Evolutionary conservation across 2,888 invertebrate species (phyloP), one percentile per base, ranked within the genome.

Genomic region (Eilema depressum): DNA sequence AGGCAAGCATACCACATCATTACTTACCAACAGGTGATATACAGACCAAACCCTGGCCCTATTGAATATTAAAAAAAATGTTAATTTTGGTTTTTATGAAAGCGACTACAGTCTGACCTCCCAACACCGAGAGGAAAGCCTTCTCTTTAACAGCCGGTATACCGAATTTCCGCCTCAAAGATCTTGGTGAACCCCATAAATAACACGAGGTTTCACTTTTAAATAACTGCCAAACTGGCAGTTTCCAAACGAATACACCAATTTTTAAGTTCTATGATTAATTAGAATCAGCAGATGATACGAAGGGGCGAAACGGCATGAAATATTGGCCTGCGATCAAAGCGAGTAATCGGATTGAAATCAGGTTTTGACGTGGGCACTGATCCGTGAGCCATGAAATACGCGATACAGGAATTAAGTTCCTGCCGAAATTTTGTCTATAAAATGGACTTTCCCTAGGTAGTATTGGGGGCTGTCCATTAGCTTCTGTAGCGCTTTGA

Each of bases 291-390:
- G 57, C 25, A 60, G 57, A 25, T 63, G 23, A 63, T 71, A 73
- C 80, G 78, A 75, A 75, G 75, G 71, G 74, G 77, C 77, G 76
- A 82, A 82, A 77, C 76, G 77, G 75, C 72, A 85, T 84, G 78
- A 85, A 85, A 85, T 82, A 84, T 82, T 78, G 79, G 74, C 26
- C 61, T 60, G 17, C 70, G 77, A 81, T 86, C 80, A 86, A 83
- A 85, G 80, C 78, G 77, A 71, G 73, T 80, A 86, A 87, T 87
- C 86, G 79, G 83, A 82, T 82, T 79, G 84, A 81, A 84, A 86
- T 84, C 81, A 78, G 78, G 75, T 77, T 77, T 79, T 80, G 81
- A 79, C 79, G 80, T 77, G 76, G 62, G 71, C 69, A 76, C 63
- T 68, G 71, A 70, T 59, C 41, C 30, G 20, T n/a, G 17, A 66